Base-by-base conservation (phyloP, 92 coral and sea anemone species). In the Epizoanthus fatuus region DNA sequence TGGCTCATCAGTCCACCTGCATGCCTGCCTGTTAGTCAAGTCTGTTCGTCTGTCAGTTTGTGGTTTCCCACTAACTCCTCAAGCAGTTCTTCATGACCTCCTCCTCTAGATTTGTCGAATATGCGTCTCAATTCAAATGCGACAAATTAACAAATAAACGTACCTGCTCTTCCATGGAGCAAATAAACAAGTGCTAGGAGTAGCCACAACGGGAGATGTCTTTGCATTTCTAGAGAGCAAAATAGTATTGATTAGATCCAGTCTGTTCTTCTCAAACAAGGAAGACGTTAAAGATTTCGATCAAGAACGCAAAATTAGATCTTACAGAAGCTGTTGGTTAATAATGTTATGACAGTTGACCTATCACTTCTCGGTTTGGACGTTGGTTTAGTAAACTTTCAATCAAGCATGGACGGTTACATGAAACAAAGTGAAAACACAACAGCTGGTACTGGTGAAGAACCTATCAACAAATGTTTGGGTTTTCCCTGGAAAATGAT, bases 261-360 rank as follows among this genome's bases (percentile, higher is more conserved):
- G 14, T 7, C 4, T 8, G 37, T 19, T 77, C 16, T 40, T 45
- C 12, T 38, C 15, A n/a, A 37, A 20, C 37, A 55, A 69, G 14
- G 49, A 53, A 40, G 19, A 8, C 4, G 32, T 29, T 19, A 51
- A 55, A 25, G 16, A 8, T 52, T 66, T 22, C 22, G 22, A 66
- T 70, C 29, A 58, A 54, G 25, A 83, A 71, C 47, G 44, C 52
- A 84, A 74, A 58, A 73, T 72, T 42, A 74, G 80, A 17, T 20
- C 47, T 44, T 63, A 51, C 63, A 47, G 37, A 16, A 58, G 56
- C 40, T 44, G 45, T 39, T 77, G 37, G 19, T 42, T 25, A 57
- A 77, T 77, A 47, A 19, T 77, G 51, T 60, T 12, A 59, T 59
- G 8, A 3, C 52, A 76, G 47, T 20, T 22, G 38, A 60, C 82